Percentiles rank a stretch among this genome's conserved stretches.
Evolutionary conservation across 2,888 invertebrate species (phyloP).

Genomic region (Eudasyphora cyanicolor): DNA sequence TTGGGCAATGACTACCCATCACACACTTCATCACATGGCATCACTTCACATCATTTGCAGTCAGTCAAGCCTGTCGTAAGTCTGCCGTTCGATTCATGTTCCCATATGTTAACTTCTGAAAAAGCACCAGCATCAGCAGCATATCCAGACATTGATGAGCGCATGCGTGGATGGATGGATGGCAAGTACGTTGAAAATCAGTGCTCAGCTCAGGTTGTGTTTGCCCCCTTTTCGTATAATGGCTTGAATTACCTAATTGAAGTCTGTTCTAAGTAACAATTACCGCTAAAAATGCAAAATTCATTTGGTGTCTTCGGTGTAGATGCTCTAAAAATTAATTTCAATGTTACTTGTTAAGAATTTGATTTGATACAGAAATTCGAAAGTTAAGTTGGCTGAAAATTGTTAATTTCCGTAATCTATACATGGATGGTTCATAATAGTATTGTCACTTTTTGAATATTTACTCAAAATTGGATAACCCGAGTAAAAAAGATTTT

Average conservation of each 20-base stretch:
- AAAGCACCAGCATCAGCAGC: background rate
- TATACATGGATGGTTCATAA: too few species aligned
- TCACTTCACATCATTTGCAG: constrained; percentile 16
- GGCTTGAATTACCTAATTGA: constrained; percentile 74
- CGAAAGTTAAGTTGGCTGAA: too few species aligned
- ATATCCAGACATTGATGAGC: too few species aligned
- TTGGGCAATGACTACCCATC: constrained; percentile 47
- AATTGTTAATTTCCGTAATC: too few species aligned
- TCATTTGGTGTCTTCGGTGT: background rate
- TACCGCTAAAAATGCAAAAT: constrained; percentile 41
- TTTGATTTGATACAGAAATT: too few species aligned
- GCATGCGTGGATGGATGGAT: background rate
- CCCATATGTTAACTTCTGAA: constrained; percentile 32
- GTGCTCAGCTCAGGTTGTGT: background rate
- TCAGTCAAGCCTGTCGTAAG: background rate
- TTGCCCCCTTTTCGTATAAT: constrained; percentile 4
- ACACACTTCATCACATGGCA: constrained; percentile 12
- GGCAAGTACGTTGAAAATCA: background rate
- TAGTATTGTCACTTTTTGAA: too few species aligned
- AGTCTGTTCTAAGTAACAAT: constrained; percentile 60
- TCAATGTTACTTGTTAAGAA: too few species aligned
- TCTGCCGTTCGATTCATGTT: background rate
- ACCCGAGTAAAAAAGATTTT: too few species aligned
- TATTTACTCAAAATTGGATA: too few species aligned
- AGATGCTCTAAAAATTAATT: too few species aligned